Conservation (phyloP, 2,888 invertebrate genomes). For the Belgica antarctica region DNA sequence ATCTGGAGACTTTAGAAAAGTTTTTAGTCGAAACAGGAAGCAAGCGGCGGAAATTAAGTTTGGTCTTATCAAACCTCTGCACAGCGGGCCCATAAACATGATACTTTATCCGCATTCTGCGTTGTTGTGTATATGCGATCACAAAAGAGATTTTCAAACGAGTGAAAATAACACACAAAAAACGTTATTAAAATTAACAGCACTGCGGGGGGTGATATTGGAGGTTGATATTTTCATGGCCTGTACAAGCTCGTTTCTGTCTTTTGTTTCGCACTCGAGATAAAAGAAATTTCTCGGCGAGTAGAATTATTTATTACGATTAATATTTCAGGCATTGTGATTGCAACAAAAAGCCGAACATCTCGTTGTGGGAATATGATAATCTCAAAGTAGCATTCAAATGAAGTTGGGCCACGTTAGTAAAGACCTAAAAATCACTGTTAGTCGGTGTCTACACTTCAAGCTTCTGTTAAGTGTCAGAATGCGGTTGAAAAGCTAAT, state of each 20-base stretch:
- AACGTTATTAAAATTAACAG: conserved; percentile 26
- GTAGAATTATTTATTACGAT: conserved; percentile 22
- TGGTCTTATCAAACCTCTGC: neutral
- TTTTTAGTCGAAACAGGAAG: no score
- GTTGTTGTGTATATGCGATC: neutral
- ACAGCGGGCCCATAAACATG: neutral
- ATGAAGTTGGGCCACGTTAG: neutral
- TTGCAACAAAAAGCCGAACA: neutral
- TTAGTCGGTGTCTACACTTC: neutral
- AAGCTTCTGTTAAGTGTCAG: neutral
- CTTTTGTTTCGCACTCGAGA: conserved; percentile 7
- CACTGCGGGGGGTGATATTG: conserved; percentile 21
- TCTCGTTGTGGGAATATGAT: neutral
- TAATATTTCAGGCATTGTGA: conserved; percentile 19
- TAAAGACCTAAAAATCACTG: no score
- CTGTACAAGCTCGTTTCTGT: conserved; percentile 5
- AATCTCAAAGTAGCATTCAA: neutral
- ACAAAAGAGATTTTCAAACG: conserved; percentile 8
- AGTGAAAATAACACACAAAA: conserved; percentile 11
- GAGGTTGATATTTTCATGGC: conserved; percentile 11
- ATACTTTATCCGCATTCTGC: neutral
- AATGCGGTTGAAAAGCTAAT: conserved; percentile 7
- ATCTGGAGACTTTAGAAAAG: neutral
- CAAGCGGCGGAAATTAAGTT: conserved; percentile 11
- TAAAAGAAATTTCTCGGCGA: neutral